Evolutionary conservation across 2,888 invertebrate genomes (phyloP).

Genomic region (Unio delphinus): DNA sequence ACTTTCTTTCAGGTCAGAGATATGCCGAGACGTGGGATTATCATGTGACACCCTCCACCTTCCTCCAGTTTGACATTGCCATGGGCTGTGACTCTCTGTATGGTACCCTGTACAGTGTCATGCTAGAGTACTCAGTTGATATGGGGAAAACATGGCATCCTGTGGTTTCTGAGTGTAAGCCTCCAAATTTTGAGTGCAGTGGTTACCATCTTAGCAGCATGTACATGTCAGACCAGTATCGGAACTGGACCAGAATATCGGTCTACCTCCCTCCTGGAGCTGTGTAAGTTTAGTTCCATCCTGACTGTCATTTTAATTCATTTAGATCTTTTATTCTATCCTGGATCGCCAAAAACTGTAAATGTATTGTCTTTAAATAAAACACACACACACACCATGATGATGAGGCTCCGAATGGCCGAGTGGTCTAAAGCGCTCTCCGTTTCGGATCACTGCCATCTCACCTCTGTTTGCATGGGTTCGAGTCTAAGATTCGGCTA

Average conservation of each 20-base stretch:
- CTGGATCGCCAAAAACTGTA: too few species aligned
- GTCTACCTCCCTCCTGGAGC: conserved; percentile 67
- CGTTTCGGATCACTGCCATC: too few species aligned
- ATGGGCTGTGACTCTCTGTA: conserved; percentile 69
- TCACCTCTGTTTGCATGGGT: too few species aligned
- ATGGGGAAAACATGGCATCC: conserved; percentile 70
- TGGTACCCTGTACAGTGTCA: conserved; percentile 62
- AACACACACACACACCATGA: too few species aligned
- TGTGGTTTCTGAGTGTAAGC: conserved; percentile 68
- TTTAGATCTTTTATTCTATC: too few species aligned
- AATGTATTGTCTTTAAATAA: too few species aligned
- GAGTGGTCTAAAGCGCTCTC: too few species aligned
- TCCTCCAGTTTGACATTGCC: conserved; percentile 72
- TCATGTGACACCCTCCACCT: conserved; percentile 67
- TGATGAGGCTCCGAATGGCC: too few species aligned
- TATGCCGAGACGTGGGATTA: conserved; percentile 73
- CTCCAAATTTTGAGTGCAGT: conserved; percentile 69
- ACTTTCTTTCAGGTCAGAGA: conserved; percentile 40
- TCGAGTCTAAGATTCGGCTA: too few species aligned
- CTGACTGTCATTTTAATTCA: neutral
- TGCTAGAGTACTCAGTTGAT: conserved; percentile 70
- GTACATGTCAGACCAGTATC: conserved; percentile 63
- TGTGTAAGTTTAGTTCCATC: conserved; percentile 58
- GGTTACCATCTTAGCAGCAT: conserved; percentile 68
- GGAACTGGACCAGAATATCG: conserved; percentile 70